A percentile compares a stretch with the other conserved stretches of the same genome.
These are phyloP conservation scores for Drosophila truncata DNA, from an alignment of 1,140 invertebrate species.

Conservation along the genomic window DNA sequence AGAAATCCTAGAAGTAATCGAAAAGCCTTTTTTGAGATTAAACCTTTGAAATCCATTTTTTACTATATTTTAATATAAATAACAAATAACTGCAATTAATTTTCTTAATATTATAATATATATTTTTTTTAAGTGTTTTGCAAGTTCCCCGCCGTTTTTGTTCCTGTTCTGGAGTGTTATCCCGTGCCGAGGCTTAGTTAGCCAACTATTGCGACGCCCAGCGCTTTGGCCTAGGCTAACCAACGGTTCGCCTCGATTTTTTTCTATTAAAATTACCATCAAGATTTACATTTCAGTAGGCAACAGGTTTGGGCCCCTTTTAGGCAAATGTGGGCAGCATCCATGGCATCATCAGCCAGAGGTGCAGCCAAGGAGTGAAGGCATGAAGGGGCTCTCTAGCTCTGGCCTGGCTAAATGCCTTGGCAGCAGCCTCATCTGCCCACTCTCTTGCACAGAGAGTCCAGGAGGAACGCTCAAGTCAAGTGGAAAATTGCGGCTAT, in stretches of 20 bases:
- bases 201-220: slow-evolving; percentile 77
- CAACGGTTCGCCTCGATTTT: slow-evolving; percentile 74
- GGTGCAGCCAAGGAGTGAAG: slow-evolving; percentile 4
- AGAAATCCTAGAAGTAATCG: neutral
- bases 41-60: neutral
- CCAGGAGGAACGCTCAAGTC: slow-evolving; percentile 66
- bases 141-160: slow-evolving; percentile 34
- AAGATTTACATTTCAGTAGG: slow-evolving; percentile 84
- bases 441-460: slow-evolving; percentile 46
- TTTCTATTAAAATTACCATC: slow-evolving; percentile 85
- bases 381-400: neutral
- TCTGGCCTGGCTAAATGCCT: slow-evolving; percentile 52
- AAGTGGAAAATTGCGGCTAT: slow-evolving; percentile 83
- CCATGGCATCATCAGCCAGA: slow-evolving; percentile 41
- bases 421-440: slow-evolving; percentile 55
- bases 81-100: neutral
- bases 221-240: slow-evolving; percentile 61
- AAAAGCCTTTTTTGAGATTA: too few relatives aligned
- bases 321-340: slow-evolving; percentile 76
- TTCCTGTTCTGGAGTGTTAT: slow-evolving; percentile 68
- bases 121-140: slow-evolving; percentile 6
- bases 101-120: neutral
- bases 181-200: slow-evolving; percentile 79
- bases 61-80: neutral
- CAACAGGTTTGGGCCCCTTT: slow-evolving; percentile 78